A percentile compares a stretch with the other conserved stretches of the same genome.
Evolutionary conservation across 92 coral and sea anemone species (phyloP).

Genomic region (Heteractis magnifica): DNA sequence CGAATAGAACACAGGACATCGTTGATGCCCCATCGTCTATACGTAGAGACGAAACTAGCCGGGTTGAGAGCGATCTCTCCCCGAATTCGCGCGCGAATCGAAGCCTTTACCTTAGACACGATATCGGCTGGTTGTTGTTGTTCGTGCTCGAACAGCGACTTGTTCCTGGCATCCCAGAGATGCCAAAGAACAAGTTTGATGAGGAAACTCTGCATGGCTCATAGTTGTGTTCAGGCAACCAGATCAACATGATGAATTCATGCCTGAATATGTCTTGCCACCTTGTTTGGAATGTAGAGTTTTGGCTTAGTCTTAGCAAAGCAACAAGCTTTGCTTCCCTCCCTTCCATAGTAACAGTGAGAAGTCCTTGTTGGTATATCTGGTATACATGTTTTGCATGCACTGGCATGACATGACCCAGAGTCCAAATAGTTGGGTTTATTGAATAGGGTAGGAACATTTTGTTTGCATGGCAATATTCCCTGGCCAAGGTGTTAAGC

Average conservation of each 20-base stretch:
- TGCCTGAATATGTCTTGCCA: constrained; percentile 51
- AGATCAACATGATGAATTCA: constrained; percentile 61
- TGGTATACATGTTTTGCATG: constrained; percentile 42
- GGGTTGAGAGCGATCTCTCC: no score
- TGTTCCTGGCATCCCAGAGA: no score
- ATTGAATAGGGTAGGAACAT: constrained; percentile 33
- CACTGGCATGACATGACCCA: constrained; percentile 42
- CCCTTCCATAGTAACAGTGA: constrained; percentile 52
- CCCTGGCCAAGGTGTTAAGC: constrained; percentile 19
- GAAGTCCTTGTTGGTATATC: constrained; percentile 44
- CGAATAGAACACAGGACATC: no score
- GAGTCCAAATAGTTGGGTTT: constrained; percentile 53
- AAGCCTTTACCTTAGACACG: no score
- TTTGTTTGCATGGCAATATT: constrained; percentile 33
- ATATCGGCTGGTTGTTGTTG: no score
- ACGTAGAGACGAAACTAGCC: no score
- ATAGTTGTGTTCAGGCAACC: constrained; percentile 52
- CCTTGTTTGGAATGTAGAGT: constrained; percentile 24
- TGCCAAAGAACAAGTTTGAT: no score
- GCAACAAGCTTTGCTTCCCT: constrained; percentile 52
- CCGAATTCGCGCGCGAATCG: no score
- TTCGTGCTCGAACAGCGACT: no score
- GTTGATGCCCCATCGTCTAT: no score
- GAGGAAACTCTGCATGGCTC: no score
- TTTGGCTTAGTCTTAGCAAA: constrained; percentile 32